These are phyloP conservation scores for Eulemur rubriventer DNA, from an alignment of 2,797 vertebrate species.

Conservation along the genomic window DNA sequence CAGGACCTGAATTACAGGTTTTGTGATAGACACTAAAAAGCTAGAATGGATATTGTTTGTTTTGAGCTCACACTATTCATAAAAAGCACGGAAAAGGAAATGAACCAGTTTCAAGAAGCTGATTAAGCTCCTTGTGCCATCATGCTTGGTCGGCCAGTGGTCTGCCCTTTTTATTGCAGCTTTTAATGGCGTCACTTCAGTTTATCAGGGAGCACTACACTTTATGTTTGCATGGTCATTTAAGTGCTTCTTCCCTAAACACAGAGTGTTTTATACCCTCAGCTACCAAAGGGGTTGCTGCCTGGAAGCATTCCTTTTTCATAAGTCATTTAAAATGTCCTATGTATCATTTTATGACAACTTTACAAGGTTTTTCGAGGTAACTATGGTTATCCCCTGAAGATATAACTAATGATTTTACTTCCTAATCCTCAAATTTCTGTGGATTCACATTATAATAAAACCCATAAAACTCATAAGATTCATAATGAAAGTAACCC, in stretches of 20 bases:
- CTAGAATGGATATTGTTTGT: neutral
- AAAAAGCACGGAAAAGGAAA: neutral
- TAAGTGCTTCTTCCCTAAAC: constrained; percentile 29
- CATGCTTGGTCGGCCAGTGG: neutral
- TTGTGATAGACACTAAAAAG: neutral
- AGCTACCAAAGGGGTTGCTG: constrained; percentile 26
- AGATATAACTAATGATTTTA: constrained; percentile 70
- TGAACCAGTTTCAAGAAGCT: neutral
- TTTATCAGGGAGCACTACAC: neutral
- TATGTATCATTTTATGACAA: constrained; percentile 71
- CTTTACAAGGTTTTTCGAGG: constrained; percentile 68
- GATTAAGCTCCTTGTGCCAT: neutral
- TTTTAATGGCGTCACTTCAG: neutral
- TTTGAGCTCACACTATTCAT: neutral
- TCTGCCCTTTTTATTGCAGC: neutral
- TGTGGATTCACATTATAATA: constrained; percentile 56
- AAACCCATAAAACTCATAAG: constrained; percentile 41
- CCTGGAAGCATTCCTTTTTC: constrained; percentile 33
- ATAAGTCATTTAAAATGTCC: constrained; percentile 70
- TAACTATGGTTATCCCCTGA: constrained; percentile 56
- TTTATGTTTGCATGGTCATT: constrained; percentile 47
- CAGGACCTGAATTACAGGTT: neutral
- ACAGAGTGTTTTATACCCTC: neutral
- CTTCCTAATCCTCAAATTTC: constrained; percentile 69
- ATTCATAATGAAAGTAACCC: constrained; percentile 61